Conservation (phyloP, 1,140 invertebrate species). For the Drosophila sp. region DNA sequence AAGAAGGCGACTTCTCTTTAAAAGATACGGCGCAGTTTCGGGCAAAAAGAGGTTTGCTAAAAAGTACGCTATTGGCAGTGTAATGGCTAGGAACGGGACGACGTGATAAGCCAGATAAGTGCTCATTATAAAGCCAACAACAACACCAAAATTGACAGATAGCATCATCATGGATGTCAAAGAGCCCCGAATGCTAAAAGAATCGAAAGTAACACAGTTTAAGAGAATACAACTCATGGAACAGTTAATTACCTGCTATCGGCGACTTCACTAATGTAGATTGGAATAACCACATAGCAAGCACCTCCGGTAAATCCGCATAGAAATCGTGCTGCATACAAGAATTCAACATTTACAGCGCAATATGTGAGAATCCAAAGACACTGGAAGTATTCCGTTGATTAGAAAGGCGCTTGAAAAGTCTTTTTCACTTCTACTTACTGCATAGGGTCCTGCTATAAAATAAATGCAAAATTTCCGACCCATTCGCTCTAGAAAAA, state of each 20-base stretch:
- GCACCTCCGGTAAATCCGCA: slow-evolving; percentile 84
- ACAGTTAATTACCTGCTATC: slow-evolving; percentile 58
- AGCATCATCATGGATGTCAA: slow-evolving; percentile 93
- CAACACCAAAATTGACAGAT: slow-evolving; percentile 92
- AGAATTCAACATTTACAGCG: slow-evolving; percentile 69
- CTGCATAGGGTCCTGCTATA: slow-evolving; percentile 79
- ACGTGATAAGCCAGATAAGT: slow-evolving; percentile 87
- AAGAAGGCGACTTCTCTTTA: slow-evolving; percentile 86
- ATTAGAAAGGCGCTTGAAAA: background rate
- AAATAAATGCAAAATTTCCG: slow-evolving; percentile 84
- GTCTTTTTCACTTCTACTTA: slow-evolving; percentile 44
- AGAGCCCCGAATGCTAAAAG: slow-evolving; percentile 88
- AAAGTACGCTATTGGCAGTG: slow-evolving; percentile 89
- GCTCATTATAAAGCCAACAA: slow-evolving; percentile 91
- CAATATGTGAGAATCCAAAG: slow-evolving; percentile 84
- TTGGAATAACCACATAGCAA: slow-evolving; percentile 82
- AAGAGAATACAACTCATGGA: background rate
- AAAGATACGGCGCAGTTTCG: slow-evolving; percentile 91
- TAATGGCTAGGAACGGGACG: slow-evolving; percentile 88
- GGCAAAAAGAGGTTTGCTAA: slow-evolving; percentile 89
- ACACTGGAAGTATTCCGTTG: slow-evolving; percentile 29
- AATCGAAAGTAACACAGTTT: background rate
- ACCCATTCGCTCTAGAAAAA: slow-evolving; percentile 82
- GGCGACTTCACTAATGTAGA: slow-evolving; percentile 85
- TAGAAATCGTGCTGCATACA: slow-evolving; percentile 84